A percentile compares a stretch with the other conserved stretches of the same genome.
These are phyloP conservation scores for Rhinopithecus roxellana DNA, from an alignment of 2,113 vertebrate species.

Conservation along the genomic window DNA sequence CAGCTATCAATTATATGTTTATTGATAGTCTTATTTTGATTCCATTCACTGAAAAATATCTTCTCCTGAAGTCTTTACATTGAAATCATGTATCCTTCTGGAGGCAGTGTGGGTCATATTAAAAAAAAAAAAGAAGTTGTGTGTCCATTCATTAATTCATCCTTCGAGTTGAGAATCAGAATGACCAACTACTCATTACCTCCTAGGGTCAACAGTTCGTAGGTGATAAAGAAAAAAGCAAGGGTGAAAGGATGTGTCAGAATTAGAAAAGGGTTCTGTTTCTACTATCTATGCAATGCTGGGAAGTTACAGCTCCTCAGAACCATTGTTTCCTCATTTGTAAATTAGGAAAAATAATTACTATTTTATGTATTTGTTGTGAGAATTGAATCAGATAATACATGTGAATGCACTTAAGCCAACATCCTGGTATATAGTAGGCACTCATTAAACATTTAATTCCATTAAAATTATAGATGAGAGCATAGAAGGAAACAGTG, in stretches of 20 bases:
- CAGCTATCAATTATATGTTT: not conserved
- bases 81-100: not conserved
- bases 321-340: not conserved
- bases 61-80: not conserved
- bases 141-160: not conserved
- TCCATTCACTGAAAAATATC: not conserved
- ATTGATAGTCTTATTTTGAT: not conserved
- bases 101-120: too few relatives aligned
- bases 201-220: not conserved
- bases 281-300: not conserved
- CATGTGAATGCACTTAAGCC: not conserved
- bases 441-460: not conserved
- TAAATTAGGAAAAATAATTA: slow-evolving; percentile 63
- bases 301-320: not conserved
- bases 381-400: not conserved
- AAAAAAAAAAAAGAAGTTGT: not conserved
- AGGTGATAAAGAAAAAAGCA: not conserved
- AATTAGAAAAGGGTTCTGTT: not conserved
- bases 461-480: not conserved
- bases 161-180: not conserved
- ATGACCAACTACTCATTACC: not conserved
- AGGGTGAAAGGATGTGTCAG: not conserved
- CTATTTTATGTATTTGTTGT: slow-evolving; percentile 42
- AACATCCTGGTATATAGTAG: not conserved
- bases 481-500: not conserved